phyloP scores from a whole-genome alignment of 1,140 invertebrate species.

The Ephestia elutella region DNA sequence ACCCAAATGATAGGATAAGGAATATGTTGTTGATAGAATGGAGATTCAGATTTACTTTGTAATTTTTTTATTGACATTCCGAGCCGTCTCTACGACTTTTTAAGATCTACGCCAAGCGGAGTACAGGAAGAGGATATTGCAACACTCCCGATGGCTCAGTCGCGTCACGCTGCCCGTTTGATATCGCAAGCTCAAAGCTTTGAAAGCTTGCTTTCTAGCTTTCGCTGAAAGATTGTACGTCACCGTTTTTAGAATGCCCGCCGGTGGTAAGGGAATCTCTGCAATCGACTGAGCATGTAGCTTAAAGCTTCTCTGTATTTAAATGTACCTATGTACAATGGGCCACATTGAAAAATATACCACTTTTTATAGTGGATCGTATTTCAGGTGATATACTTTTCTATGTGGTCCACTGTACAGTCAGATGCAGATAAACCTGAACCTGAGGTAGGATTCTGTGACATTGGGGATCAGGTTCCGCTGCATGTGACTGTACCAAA shows the following conservation, averaged over 20 bases:
- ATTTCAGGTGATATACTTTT: no score
- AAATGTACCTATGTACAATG: not conserved
- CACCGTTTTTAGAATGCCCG: not conserved
- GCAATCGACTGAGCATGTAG: not conserved
- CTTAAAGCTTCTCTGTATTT: not conserved
- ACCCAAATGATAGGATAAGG: no score
- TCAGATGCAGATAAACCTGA: no score
- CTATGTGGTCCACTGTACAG: no score
- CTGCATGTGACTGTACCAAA: no score
- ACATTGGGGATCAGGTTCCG: no score
- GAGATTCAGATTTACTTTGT: no score
- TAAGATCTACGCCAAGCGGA: constrained; percentile 15
- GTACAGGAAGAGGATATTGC: constrained; percentile 53
- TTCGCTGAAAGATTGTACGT: constrained; percentile 6
- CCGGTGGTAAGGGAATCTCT: not conserved
- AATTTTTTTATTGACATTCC: not conserved
- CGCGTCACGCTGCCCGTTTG: constrained; percentile 48
- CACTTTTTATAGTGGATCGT: no score
- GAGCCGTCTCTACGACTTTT: not conserved
- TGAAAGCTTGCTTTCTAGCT: constrained; percentile 13
- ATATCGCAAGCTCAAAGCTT: constrained; percentile 40
- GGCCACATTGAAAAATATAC: no score
- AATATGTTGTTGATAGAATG: no score
- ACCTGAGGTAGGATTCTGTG: no score
- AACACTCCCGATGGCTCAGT: constrained; percentile 48